Base-by-base conservation (phyloP, 2,797 vertebrate species). In the Clarias laeviceps region DNA sequence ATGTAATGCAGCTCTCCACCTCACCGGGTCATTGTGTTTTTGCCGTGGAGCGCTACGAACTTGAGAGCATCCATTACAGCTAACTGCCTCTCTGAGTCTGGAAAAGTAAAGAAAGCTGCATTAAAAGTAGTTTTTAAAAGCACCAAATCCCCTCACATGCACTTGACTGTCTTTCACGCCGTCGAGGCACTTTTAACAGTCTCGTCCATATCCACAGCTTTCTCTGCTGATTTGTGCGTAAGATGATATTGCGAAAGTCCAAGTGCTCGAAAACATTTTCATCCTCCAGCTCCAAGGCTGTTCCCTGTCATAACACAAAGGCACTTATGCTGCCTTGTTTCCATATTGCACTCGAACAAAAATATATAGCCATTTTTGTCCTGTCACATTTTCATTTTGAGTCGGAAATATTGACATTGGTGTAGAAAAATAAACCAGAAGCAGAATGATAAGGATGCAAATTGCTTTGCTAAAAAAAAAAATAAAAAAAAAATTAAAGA, bases 381-480 rank as follows among this genome's bases (percentile, higher is more conserved):
- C 29, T 57, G 45, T 50, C 9, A 45, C 2, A 20, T 66, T 66
- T 66, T 65, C 8, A 50, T 22, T 80, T 80, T 18, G 61, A 62
- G 50, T 78, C 56, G 29, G 37, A 80, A 29, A 29, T 32, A 29
- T 24, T 81, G n/a, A 81, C 27, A 54, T 54, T 32, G 18, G 45
- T 54, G 27, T 24, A 45, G 8, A 1, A 29, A 65, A 65, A 65
- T 29, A 7, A 12, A 12, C 18, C 7, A 50, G 5, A 64, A 50
- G 24, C 2, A 8, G 24, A 64, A 74, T 50, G 56, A 79, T 79
- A 66, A 87, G 72, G 78, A 50, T 69, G 82, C 86, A 84, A 79
- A 72, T 88, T 87, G 29, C 86, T 86, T 89, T 80, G 65, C 40
- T 69, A 62, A 76, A 82, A 82, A 29, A 61, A 70, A 82, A 78